Evolutionary conservation across 2,113 vertebrate genomes (phyloP).

Genomic region (Clinocottus analis): DNA sequence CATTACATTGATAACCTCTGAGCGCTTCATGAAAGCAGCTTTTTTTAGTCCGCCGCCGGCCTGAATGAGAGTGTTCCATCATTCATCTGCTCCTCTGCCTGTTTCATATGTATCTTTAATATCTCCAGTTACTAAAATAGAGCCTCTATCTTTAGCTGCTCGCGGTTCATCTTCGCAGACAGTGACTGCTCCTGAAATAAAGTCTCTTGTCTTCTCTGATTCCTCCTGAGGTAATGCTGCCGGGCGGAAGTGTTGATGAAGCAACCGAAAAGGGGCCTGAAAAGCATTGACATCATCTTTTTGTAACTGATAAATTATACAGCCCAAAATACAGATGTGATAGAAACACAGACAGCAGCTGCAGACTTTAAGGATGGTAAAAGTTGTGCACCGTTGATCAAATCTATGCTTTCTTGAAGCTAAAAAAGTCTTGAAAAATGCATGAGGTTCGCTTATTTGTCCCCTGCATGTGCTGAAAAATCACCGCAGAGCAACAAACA

Average conservation of each 20-base stretch:
- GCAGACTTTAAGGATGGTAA: constrained; percentile 4
- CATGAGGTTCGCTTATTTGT: constrained; percentile 32
- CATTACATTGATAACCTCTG: constrained; percentile 46
- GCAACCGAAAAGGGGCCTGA: constrained; percentile 16
- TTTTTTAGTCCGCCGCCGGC: constrained; percentile 12
- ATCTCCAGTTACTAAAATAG: constrained; percentile 75
- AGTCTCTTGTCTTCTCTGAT: constrained; percentile 58
- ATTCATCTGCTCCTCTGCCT: constrained; percentile 60
- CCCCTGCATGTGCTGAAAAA: constrained; percentile 36
- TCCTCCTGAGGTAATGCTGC: constrained; percentile 54
- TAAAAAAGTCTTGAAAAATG: constrained; percentile 50
- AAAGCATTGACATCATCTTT: constrained; percentile 35
- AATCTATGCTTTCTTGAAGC: constrained; percentile 21
- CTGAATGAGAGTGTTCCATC: constrained; percentile 64
- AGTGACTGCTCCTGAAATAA: constrained; percentile 72
- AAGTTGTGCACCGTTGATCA: constrained; percentile 7
- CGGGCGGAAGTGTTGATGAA: constrained; percentile 63
- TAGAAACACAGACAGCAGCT: constrained; percentile 15
- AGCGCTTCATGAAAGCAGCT: constrained; percentile 43
- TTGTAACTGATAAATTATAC: constrained; percentile 41
- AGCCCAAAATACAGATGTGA: neutral
- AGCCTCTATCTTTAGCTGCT: constrained; percentile 78
- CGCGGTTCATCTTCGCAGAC: constrained; percentile 75
- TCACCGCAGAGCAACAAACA: constrained; percentile 48
- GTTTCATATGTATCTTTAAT: constrained; percentile 77